phyloP scores from a whole-genome alignment of 2,113 vertebrate species.

The Pampusana beccarii region DNA sequence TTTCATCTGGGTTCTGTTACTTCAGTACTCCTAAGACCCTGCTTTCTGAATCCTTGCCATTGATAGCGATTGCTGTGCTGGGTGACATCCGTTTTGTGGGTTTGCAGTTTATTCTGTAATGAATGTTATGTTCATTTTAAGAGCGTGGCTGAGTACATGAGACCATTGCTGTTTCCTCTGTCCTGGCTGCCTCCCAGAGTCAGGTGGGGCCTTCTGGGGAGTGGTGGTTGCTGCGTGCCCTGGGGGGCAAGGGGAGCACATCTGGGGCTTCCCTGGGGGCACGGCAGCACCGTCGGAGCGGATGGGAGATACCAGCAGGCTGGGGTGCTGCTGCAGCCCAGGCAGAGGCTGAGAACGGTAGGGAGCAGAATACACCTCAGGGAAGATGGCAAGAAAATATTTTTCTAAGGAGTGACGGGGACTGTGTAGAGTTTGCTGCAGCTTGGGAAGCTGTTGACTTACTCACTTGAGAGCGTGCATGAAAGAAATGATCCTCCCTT shows the following conservation, averaged over 20 bases:
- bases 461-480: neutral
- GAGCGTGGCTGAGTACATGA: neutral
- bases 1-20: neutral
- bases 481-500: neutral
- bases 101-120: neutral
- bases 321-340: neutral
- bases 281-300: accelerated
- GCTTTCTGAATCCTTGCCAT: neutral
- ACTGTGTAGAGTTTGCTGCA: neutral
- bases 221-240: neutral
- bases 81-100: neutral
- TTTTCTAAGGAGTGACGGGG: neutral
- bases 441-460: neutral
- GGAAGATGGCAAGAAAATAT: neutral
- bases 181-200: neutral
- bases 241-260: neutral
- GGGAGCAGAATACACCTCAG: neutral
- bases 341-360: neutral
- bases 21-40: neutral
- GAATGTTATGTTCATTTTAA: neutral
- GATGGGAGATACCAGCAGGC: neutral
- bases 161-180: neutral
- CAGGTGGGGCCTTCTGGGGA: neutral
- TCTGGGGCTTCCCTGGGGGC: neutral
- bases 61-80: neutral